Conservation (phyloP, 2,113 vertebrate genomes). For the Rhombomys opimus region DNA sequence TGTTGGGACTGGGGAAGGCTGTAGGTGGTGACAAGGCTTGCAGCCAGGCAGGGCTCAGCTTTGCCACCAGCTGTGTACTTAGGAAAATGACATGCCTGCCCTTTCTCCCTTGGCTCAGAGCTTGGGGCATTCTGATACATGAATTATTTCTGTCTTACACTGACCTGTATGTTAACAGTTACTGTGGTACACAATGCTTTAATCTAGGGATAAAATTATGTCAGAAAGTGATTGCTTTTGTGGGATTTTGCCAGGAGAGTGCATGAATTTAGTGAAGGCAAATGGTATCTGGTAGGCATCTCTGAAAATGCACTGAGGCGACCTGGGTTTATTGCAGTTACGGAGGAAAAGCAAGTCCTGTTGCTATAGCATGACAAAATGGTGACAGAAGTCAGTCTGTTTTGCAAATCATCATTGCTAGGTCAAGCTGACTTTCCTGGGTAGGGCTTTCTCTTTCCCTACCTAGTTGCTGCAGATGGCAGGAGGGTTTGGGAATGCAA, state of each 20-base stretch:
- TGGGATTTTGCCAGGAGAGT: conserved; percentile 56
- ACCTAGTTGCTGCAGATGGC: conserved; percentile 16
- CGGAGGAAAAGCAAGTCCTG: not conserved
- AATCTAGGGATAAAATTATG: conserved; percentile 46
- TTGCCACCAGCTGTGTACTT: conserved; percentile 17
- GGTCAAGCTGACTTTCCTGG: not conserved
- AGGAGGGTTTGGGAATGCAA: not conserved
- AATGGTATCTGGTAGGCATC: not conserved
- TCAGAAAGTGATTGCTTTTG: conserved; percentile 42
- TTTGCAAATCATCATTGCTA: conserved; percentile 46
- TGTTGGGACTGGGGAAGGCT: conserved; percentile 17
- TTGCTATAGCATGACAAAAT: conserved; percentile 6
- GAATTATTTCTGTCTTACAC: conserved; percentile 59
- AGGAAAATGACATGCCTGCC: not conserved
- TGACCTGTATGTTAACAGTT: conserved; percentile 65
- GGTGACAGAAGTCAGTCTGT: conserved; percentile 25
- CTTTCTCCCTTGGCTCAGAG: not conserved
- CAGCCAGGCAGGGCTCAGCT: not conserved
- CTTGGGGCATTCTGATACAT: conserved; percentile 32
- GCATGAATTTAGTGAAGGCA: conserved; percentile 39
- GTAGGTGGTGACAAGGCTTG: conserved; percentile 53
- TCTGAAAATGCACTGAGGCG: conserved; percentile 16
- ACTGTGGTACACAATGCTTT: conserved; percentile 56
- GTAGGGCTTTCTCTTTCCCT: conserved; percentile 53
- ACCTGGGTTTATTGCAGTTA: conserved; percentile 23